Percentiles rank a stretch among this genome's conserved stretches.
phyloP scores from a whole-genome alignment of 2,888 invertebrate genomes.

The Spodoptera picta region DNA sequence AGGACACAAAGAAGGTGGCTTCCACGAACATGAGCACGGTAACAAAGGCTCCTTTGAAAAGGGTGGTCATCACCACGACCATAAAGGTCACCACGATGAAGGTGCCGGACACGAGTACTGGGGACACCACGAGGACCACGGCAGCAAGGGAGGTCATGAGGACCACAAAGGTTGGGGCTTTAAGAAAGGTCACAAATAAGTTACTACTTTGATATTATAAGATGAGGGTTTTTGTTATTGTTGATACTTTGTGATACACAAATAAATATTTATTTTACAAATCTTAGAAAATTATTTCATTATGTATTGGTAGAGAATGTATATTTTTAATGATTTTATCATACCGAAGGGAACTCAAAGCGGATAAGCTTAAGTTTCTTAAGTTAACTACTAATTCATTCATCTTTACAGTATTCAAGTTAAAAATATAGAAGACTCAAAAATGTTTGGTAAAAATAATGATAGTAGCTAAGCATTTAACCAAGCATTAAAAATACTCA shows the following conservation, averaged over 20 bases:
- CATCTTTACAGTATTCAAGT: too few species aligned
- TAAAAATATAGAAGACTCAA: too few species aligned
- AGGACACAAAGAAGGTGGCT: constrained; percentile 92
- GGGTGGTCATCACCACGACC: constrained; percentile 93
- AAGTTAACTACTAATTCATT: too few species aligned
- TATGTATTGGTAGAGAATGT: too few species aligned
- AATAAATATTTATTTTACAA: constrained; percentile 59
- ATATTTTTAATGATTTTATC: too few species aligned
- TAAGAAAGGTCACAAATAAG: constrained; percentile 83
- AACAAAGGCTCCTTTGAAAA: constrained; percentile 94
- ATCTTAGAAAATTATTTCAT: constrained; percentile 4
- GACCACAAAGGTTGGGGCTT: constrained; percentile 94
- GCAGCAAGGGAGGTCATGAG: constrained; percentile 93
- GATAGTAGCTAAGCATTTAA: too few species aligned
- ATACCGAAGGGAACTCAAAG: background rate
- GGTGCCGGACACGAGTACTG: constrained; percentile 93
- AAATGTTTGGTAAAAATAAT: too few species aligned
- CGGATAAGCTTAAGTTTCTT: too few species aligned
- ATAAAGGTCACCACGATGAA: constrained; percentile 93
- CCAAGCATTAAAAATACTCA: too few species aligned
- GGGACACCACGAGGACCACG: constrained; percentile 91
- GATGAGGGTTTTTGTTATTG: constrained; percentile 71
- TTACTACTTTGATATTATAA: constrained; percentile 24
- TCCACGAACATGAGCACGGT: constrained; percentile 93
- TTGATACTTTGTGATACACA: constrained; percentile 76